A percentile compares a stretch with the other conserved stretches of the same genome.
phyloP scores from a whole-genome alignment of 2,797 vertebrate species.

The Notolepis coatsorum region DNA sequence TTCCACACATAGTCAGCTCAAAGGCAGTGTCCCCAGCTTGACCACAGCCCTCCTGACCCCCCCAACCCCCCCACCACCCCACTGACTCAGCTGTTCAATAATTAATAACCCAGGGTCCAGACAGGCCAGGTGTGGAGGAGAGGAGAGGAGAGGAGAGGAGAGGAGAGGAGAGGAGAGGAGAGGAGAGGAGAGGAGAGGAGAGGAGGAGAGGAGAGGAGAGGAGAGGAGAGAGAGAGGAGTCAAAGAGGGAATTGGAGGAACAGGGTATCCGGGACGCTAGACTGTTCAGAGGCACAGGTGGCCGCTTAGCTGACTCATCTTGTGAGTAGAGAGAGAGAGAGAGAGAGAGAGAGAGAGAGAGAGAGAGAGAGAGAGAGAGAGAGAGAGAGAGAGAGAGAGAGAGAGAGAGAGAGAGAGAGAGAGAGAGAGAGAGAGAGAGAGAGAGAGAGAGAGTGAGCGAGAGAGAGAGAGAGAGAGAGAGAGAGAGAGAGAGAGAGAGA shows the following conservation, averaged over 20 bases:
- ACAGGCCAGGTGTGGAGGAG: slow-evolving; percentile 43
- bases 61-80: slow-evolving; percentile 18
- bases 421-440: neutral
- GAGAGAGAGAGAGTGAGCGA: too few relatives aligned
- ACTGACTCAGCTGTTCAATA: slow-evolving; percentile 60
- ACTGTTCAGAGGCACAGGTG: slow-evolving; percentile 50
- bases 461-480: too few relatives aligned
- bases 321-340: neutral
- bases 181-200: too few relatives aligned
- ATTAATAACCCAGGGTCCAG: slow-evolving; percentile 59
- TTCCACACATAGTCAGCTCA: slow-evolving; percentile 33
- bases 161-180: too few relatives aligned
- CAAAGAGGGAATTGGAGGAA: slow-evolving; percentile 37
- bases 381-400: too few relatives aligned
- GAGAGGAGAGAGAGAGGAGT: too few relatives aligned
- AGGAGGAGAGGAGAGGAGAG: too few relatives aligned
- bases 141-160: too few relatives aligned
- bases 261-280: slow-evolving; percentile 43
- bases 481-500: neutral
- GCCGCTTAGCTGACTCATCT: neutral
- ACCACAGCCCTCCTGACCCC: slow-evolving; percentile 52
- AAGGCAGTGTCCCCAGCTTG: slow-evolving; percentile 42
- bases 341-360: too few relatives aligned
- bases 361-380: too few relatives aligned
- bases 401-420: neutral